A percentile compares a stretch with the other conserved stretches of the same genome.
These are phyloP conservation scores for Acanthosoma haemorrhoidale DNA, from an alignment of 2,888 invertebrate genomes.

Conservation along the genomic window DNA sequence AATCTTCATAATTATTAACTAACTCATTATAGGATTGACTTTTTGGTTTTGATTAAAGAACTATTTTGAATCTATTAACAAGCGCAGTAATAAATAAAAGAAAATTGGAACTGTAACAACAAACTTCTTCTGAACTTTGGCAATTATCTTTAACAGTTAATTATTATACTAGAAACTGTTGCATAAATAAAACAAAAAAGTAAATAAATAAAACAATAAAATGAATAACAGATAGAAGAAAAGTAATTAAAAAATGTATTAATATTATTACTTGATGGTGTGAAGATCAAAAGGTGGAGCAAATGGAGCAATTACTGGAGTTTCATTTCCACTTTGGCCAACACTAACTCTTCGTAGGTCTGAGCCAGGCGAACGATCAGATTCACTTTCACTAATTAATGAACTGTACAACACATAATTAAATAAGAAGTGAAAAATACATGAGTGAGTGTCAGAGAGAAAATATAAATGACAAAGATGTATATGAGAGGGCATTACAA, in stretches of 20 bases:
- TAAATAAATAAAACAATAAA: not conserved
- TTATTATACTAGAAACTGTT: too few species aligned
- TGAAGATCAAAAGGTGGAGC: conserved; percentile 36
- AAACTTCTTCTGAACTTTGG: too few species aligned
- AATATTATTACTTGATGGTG: conserved; percentile 9
- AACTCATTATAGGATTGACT: too few species aligned
- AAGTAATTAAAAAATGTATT: not conserved
- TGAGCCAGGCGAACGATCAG: conserved; percentile 44
- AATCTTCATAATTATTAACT: too few species aligned
- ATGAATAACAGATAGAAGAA: too few species aligned
- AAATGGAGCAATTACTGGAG: conserved; percentile 33
- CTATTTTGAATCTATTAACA: too few species aligned
- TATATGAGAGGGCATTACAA: not conserved
- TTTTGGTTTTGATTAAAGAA: too few species aligned
- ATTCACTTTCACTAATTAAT: conserved; percentile 47
- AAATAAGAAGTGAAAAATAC: too few species aligned
- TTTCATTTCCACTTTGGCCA: conserved; percentile 44
- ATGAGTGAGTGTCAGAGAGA: not conserved
- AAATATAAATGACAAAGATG: not conserved
- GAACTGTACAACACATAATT: conserved; percentile 43
- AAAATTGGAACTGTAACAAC: too few species aligned
- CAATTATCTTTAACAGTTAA: too few species aligned
- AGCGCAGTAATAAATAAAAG: too few species aligned
- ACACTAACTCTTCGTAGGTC: conserved; percentile 49
- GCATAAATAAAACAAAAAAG: not conserved